Evolutionary conservation across 2,888 invertebrate species (phyloP).

Genomic region (Camptogramma bilineatum): DNA sequence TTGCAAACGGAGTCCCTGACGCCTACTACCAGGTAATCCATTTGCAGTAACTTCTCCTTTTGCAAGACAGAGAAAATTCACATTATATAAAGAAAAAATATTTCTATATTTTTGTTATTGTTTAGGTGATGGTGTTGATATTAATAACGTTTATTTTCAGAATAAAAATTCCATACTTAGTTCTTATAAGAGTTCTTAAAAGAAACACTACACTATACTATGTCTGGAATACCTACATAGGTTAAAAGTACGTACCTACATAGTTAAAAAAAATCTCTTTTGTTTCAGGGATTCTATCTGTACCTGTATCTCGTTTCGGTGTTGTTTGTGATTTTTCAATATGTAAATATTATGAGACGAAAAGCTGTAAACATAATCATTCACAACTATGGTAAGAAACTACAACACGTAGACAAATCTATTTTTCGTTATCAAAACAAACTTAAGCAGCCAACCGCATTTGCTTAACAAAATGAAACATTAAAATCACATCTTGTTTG

Average conservation of each 20-base stretch:
- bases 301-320: slow-evolving; percentile 92
- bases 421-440: slow-evolving; percentile 44
- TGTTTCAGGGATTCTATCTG: slow-evolving; percentile 91
- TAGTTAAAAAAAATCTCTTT: slow-evolving; percentile 10
- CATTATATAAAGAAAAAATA: not conserved
- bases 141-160: no score
- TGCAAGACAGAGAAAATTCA: not conserved
- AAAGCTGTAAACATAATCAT: slow-evolving; percentile 87
- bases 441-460: slow-evolving; percentile 75
- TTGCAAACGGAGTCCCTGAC: slow-evolving; percentile 90
- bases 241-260: no score
- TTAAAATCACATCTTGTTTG: slow-evolving; percentile 84
- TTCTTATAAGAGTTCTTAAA: no score
- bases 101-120: not conserved
- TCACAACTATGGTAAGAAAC: slow-evolving; percentile 75
- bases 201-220: no score
- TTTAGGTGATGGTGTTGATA: not conserved
- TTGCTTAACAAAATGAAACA: slow-evolving; percentile 83
- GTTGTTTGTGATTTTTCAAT: slow-evolving; percentile 90
- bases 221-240: no score
- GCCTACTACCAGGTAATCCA: slow-evolving; percentile 89
- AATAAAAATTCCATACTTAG: no score
- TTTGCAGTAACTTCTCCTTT: slow-evolving; percentile 15
- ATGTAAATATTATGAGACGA: slow-evolving; percentile 87
- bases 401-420: slow-evolving; percentile 41